These are phyloP conservation scores for Heterotis niloticus DNA, from an alignment of 2,113 vertebrate genomes.

Conservation along the genomic window DNA sequence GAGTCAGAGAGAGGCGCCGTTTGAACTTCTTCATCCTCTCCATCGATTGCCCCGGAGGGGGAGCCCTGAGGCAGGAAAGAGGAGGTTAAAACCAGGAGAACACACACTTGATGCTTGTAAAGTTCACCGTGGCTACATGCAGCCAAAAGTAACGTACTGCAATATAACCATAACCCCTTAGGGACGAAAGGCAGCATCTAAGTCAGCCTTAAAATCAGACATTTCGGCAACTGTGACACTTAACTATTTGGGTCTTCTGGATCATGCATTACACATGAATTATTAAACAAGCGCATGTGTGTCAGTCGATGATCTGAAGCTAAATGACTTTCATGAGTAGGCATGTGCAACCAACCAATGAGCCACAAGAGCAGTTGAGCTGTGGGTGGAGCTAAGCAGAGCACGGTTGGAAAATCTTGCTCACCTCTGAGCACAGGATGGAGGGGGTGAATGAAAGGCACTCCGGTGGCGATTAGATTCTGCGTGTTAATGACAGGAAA, in stretches of 20 bases:
- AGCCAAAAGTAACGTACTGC: background rate
- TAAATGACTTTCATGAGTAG: too few species aligned
- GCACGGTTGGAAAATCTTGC: background rate
- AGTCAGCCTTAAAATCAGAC: too few species aligned
- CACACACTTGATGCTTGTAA: background rate
- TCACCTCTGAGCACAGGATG: background rate
- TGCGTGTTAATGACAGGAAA: background rate
- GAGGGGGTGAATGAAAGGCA: background rate
- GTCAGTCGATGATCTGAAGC: too few species aligned
- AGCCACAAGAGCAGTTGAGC: background rate
- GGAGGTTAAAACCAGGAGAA: background rate
- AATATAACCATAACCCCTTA: background rate
- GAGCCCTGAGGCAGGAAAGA: slow-evolving; percentile 60
- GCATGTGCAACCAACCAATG: background rate
- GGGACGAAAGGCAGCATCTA: background rate
- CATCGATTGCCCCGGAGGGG: slow-evolving; percentile 63
- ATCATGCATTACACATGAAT: slow-evolving; percentile 43
- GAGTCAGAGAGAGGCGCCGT: slow-evolving; percentile 89
- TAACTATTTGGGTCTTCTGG: background rate
- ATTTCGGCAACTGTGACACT: too few species aligned
- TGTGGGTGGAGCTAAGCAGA: background rate
- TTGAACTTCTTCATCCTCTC: slow-evolving; percentile 97
- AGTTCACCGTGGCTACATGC: background rate
- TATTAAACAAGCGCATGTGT: background rate
- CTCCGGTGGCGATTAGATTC: background rate